A percentile compares a stretch with the other conserved stretches of the same genome.
phyloP scores from a whole-genome alignment of 2,113 vertebrate genomes.

The Dissostichus mawsoni region DNA sequence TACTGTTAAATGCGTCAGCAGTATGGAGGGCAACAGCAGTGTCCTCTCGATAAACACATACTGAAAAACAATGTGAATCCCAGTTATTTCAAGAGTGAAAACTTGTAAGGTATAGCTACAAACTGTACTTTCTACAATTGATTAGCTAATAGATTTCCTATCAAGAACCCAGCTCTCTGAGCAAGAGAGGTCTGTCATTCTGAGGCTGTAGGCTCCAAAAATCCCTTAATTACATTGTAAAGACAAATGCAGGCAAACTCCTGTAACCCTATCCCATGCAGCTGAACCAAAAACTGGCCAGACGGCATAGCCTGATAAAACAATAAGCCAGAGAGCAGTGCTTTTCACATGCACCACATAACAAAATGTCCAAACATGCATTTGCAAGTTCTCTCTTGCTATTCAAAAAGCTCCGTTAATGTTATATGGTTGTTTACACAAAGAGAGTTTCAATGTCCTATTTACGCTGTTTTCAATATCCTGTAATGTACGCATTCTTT shows the following conservation, averaged over 20 bases:
- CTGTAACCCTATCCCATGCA: slow-evolving; percentile 76
- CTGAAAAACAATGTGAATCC: slow-evolving; percentile 10
- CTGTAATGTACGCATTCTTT: neutral
- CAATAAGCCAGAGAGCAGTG: slow-evolving; percentile 12
- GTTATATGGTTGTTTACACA: neutral
- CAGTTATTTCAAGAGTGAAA: slow-evolving; percentile 22
- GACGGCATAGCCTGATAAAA: slow-evolving; percentile 62
- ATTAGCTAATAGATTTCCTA: slow-evolving; percentile 72
- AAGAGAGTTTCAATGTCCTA: neutral
- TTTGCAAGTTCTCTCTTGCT: slow-evolving; percentile 6
- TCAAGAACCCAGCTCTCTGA: slow-evolving; percentile 53
- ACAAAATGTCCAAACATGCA: slow-evolving; percentile 11
- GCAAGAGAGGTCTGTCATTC: slow-evolving; percentile 70
- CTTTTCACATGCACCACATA: slow-evolving; percentile 19
- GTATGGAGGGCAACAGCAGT: slow-evolving; percentile 20
- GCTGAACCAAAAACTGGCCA: slow-evolving; percentile 66
- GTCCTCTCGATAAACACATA: slow-evolving; percentile 26
- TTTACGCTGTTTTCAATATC: neutral
- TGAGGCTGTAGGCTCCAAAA: slow-evolving; percentile 71
- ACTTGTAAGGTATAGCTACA: slow-evolving; percentile 3
- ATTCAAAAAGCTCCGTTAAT: neutral
- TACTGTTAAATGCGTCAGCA: slow-evolving; percentile 37
- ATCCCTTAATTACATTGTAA: slow-evolving; percentile 84
- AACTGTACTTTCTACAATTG: slow-evolving; percentile 62
- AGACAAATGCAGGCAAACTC: slow-evolving; percentile 80